phyloP scores from a whole-genome alignment of 2,797 vertebrate genomes.

The Ctenosaura bakeri region DNA sequence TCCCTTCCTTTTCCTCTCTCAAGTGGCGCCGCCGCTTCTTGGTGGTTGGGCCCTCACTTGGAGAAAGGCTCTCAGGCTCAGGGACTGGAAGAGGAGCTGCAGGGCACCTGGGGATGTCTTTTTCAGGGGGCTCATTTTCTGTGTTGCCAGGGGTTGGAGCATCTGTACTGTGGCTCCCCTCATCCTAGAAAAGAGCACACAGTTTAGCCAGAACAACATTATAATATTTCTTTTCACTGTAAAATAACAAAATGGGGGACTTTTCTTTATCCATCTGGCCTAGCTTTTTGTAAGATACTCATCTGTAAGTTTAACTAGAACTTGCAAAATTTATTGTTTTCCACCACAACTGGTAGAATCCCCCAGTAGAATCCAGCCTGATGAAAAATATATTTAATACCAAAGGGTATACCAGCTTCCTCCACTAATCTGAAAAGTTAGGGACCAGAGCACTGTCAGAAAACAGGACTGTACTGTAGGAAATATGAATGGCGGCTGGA shows the following conservation, averaged over 20 bases:
- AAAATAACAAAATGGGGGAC: background rate
- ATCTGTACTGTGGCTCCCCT: constrained; percentile 71
- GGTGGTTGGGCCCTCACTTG: constrained; percentile 64
- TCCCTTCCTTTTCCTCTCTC: constrained; percentile 63
- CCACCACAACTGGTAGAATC: background rate
- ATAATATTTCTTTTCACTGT: background rate
- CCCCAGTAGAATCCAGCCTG: background rate
- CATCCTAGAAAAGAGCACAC: constrained; percentile 60
- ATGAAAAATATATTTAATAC: no score
- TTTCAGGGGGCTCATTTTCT: constrained; percentile 75
- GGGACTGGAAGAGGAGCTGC: constrained; percentile 17
- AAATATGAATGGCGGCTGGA: no score
- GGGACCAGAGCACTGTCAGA: no score
- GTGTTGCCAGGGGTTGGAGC: constrained; percentile 68
- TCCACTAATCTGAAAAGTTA: no score
- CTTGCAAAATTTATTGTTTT: background rate
- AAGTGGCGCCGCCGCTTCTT: constrained; percentile 68
- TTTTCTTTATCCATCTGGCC: background rate
- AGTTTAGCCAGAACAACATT: background rate
- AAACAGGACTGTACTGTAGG: no score
- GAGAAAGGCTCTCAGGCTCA: constrained; percentile 67
- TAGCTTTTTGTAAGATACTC: background rate
- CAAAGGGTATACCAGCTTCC: no score
- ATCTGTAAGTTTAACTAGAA: background rate
- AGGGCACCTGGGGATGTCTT: constrained; percentile 55